Conservation (phyloP, 2,797 vertebrate species). For the Holocentrus rufus region DNA sequence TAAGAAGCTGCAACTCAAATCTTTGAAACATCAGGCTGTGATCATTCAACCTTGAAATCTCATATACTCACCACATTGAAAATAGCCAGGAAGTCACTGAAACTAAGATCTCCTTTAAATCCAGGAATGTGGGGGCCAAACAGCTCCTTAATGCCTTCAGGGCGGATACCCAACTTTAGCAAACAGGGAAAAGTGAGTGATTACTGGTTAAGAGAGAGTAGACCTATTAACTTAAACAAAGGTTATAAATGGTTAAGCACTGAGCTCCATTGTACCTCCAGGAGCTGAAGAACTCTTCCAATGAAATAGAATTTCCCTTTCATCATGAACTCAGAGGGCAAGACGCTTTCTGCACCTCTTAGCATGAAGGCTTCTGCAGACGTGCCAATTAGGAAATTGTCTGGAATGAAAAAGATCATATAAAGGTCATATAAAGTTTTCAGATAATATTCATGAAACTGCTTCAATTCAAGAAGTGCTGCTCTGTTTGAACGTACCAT, state of each 20-base stretch:
- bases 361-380: slow-evolving; percentile 81
- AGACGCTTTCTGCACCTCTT: slow-evolving; percentile 74
- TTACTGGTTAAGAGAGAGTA: neutral
- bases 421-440: neutral
- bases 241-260: neutral
- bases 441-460: neutral
- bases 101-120: slow-evolving; percentile 77
- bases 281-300: slow-evolving; percentile 80
- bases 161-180: slow-evolving; percentile 80
- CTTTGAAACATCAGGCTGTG: neutral
- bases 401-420: slow-evolving; percentile 64
- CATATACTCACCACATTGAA: slow-evolving; percentile 78
- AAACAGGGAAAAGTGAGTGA: slow-evolving; percentile 14
- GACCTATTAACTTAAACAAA: neutral
- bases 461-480: neutral
- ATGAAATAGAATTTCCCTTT: slow-evolving; percentile 79
- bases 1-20: neutral
- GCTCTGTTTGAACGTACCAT: slow-evolving; percentile 73
- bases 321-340: slow-evolving; percentile 82
- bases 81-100: slow-evolving; percentile 76
- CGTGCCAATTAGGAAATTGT: slow-evolving; percentile 79
- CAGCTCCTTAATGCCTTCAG: slow-evolving; percentile 83
- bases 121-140: slow-evolving; percentile 67
- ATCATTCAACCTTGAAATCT: neutral
- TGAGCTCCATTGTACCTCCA: slow-evolving; percentile 81